A percentile compares a stretch with the other conserved stretches of the same genome.
These are phyloP conservation scores for Seladonia tumulorum DNA, from an alignment of 2,888 invertebrate genomes.

Conservation along the genomic window DNA sequence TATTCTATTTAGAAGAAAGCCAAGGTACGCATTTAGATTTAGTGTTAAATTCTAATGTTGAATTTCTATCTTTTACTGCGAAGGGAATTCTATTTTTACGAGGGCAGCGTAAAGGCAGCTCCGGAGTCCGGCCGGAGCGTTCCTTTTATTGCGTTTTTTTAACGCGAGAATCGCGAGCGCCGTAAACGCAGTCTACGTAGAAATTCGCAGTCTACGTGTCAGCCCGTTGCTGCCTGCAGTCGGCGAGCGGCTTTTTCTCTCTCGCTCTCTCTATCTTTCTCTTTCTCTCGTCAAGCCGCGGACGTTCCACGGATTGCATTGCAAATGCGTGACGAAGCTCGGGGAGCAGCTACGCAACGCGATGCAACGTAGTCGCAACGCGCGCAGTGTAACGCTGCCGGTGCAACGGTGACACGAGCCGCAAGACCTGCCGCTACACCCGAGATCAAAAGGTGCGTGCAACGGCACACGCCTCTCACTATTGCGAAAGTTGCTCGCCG, in stretches of 20 bases:
- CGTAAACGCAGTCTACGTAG: not conserved
- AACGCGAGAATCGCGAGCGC: not conserved
- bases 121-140: not conserved
- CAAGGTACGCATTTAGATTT: not conserved
- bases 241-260: not conserved
- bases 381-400: slow-evolving; percentile 1
- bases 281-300: not conserved
- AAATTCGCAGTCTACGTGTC: slow-evolving; percentile 2
- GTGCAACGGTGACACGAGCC: slow-evolving; percentile 50
- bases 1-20: not conserved
- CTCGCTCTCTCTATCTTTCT: not conserved
- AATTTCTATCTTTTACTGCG: not conserved
- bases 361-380: not conserved
- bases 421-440: slow-evolving; percentile 32
- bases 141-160: not conserved
- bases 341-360: slow-evolving; percentile 48
- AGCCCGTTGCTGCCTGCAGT: not conserved
- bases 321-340: slow-evolving; percentile 27
- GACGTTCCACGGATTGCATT: slow-evolving; percentile 15
- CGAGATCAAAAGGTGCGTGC: slow-evolving; percentile 71
- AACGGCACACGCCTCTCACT: slow-evolving; percentile 77
- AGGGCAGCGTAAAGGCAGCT: not conserved
- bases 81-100: not conserved
- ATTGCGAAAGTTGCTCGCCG: slow-evolving; percentile 70
- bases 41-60: not conserved